Evolutionary conservation across 2,113 vertebrate genomes (phyloP), one percentile per base, ranked within the genome.

Genomic region (Spea bombifrons): DNA sequence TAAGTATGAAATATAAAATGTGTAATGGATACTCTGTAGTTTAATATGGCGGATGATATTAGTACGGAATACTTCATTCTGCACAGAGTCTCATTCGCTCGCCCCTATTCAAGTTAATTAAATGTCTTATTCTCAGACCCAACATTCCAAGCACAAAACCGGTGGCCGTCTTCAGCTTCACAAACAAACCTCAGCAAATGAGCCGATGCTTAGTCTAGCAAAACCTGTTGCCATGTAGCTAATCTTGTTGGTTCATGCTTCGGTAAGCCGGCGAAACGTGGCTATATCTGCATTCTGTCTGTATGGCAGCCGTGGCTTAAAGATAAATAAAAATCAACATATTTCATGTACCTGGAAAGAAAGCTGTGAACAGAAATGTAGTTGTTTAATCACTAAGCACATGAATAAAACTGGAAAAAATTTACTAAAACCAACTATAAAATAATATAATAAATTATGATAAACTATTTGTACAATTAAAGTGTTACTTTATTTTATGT

Each of bases 231-330:
- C 46, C 57, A 64, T 74, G 57, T 61, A 8, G 44, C 55, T 63
- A 64, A 74, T 74, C 59, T 63, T 61, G 61, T 74, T 61, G 7
- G n/a, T 64, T 74, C 59, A 74, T 49, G 72, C 72, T 74, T 30
- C 57, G 47, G 16, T 74, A 30, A 46, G 2, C 61, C 57, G 13
- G 72, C 30, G 48, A 74, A 46, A 74, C 57, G 47, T 63, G 72
- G 64, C 48, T n/a, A 15, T 73, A 44, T 74, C 72, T 74, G 72
- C 55, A 63, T 59, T 52, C 43, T 12, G 46, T 59, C 61, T 48
- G n/a, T 5, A 64, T 12, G 7, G 47, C 45, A 30, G 46, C 45
- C 49, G 48, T 15, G n/a, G 43, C 3, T 59, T 13, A 13, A 59
- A 59, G 55, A 9, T 59, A 59, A 59, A 53, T 53, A 53, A 53